Evolutionary conservation across 2,113 vertebrate genomes (phyloP).

Genomic region (Shinisaurus crocodilurus): DNA sequence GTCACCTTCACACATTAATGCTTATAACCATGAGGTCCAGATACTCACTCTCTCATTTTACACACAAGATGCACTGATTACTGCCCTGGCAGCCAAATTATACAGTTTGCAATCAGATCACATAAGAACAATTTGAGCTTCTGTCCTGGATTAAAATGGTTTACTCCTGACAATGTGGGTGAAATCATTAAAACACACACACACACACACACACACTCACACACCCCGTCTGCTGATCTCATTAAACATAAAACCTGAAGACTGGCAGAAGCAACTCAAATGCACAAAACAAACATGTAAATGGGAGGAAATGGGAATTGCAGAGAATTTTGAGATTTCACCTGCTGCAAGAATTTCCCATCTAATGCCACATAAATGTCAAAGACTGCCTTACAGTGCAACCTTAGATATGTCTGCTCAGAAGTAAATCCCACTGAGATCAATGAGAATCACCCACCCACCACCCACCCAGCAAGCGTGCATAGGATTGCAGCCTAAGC

Average conservation of each 20-base stretch:
- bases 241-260: background rate
- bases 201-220: background rate
- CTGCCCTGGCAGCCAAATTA: background rate
- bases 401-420: background rate
- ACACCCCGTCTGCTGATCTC: background rate
- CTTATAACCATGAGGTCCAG: background rate
- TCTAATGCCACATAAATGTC: slow-evolving; percentile 6
- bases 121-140: background rate
- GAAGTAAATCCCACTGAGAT: background rate
- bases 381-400: background rate
- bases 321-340: background rate
- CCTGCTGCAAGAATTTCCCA: background rate
- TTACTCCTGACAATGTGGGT: background rate
- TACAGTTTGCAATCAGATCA: background rate
- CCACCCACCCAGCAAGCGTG: background rate
- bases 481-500: background rate
- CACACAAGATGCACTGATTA: background rate
- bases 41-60: background rate
- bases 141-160: background rate
- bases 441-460: background rate
- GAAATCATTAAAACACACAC: background rate
- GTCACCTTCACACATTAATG: background rate
- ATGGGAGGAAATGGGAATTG: background rate
- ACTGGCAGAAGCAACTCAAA: background rate
- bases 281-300: background rate